Percentiles rank a stretch among this genome's conserved stretches.
phyloP scores from a whole-genome alignment of 53 echinoderm and acorn worm genomes.

The Glandiceps talaboti region DNA sequence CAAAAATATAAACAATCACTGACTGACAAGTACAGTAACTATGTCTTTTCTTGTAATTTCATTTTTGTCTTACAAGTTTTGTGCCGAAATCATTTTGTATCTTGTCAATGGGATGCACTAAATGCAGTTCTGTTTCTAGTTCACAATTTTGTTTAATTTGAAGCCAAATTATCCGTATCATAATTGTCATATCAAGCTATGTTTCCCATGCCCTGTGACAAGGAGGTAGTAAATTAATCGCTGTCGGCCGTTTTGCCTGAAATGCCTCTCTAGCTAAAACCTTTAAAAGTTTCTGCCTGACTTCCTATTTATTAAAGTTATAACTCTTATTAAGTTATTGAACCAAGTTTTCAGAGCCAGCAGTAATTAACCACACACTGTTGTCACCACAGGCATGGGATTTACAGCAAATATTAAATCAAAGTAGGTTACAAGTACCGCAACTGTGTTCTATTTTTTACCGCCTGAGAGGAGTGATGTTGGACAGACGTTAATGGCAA shows the following conservation, averaged over 20 bases:
- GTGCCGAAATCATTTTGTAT: background rate
- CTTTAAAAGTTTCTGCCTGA: background rate
- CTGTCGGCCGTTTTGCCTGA: background rate
- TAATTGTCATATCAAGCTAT: background rate
- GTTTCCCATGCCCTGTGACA: background rate
- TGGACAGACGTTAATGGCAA: background rate
- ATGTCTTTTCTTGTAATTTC: background rate
- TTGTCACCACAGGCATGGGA: background rate
- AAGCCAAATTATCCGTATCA: background rate
- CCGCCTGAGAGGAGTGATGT: constrained; percentile 1
- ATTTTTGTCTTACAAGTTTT: no score
- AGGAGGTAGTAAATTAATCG: background rate
- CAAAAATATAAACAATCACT: background rate
- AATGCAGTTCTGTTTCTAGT: no score
- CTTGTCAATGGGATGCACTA: no score
- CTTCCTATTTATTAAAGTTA: background rate
- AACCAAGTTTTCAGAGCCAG: background rate
- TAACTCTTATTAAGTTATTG: background rate
- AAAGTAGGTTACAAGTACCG: background rate
- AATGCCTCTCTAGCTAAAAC: background rate
- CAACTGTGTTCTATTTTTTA: background rate
- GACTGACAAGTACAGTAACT: no score
- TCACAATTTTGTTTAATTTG: background rate
- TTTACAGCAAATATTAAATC: background rate
- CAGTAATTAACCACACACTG: background rate